Evolutionary conservation across 2,113 vertebrate genomes (phyloP).

Genomic region (Gavialis gangeticus): DNA sequence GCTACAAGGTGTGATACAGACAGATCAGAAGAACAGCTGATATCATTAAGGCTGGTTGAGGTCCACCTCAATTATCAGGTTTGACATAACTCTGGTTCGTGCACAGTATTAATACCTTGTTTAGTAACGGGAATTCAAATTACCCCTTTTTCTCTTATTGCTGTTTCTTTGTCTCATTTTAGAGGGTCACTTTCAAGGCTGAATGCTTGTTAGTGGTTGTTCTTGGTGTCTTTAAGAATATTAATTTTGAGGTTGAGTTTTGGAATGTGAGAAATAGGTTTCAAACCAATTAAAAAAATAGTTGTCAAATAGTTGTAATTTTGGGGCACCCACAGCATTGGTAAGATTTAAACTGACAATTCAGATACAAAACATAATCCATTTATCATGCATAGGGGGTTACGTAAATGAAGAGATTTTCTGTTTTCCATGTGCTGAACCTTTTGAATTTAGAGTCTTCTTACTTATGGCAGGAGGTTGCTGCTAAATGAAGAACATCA

Average conservation of each 20-base stretch:
- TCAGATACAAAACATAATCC: background rate
- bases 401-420: background rate
- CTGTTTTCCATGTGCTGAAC: background rate
- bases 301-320: slow-evolving; percentile 36
- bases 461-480: slow-evolving; percentile 35
- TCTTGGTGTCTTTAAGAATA: background rate
- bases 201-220: slow-evolving; percentile 50
- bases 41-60: too few species aligned
- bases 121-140: slow-evolving; percentile 15
- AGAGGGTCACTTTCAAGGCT: background rate
- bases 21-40: too few species aligned
- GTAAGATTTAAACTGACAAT: background rate
- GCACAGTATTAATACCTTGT: slow-evolving; percentile 42
- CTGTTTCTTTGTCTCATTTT: slow-evolving; percentile 37
- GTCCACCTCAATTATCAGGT: too few species aligned
- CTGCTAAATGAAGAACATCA: slow-evolving; percentile 28
- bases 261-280: background rate
- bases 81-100: background rate
- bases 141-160: background rate
- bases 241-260: too few species aligned
- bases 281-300: slow-evolving; percentile 29
- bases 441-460: slow-evolving; percentile 14
- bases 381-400: background rate
- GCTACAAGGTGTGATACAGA: too few species aligned
- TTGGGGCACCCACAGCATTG: background rate